Evolutionary conservation across 2,888 invertebrate genomes (phyloP), one percentile per base, ranked within the genome.

Genomic region (Muschampia plurimacula): DNA sequence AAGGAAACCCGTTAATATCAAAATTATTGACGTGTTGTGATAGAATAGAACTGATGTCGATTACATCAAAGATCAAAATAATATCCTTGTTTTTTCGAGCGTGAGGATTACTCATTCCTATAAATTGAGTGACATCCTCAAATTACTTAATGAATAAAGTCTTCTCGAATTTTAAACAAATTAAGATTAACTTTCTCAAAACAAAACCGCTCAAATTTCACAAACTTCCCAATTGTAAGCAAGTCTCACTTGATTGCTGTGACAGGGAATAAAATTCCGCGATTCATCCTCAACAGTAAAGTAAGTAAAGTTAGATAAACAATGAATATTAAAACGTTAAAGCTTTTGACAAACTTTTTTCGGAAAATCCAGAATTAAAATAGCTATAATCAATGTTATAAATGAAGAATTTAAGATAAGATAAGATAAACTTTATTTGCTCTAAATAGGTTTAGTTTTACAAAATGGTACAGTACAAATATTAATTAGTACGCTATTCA

Each of bases 141-240:
- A 60, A 66, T 71, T 39, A 39, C 60, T 71, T 28, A 66, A 71
- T 55, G 49, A n/a, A 39, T 60, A 46, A 71, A 52, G 57, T 66
- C 57, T 36, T 44, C n/a, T 12, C 5, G 10, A 60, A 71, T 39
- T 60, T 46, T 60, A 60, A 71, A 60, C 49, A 71, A 65, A 49
- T 71, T 71, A 52, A 71, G 60, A 66, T 49, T 15, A 46, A 71
- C 60, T 66, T 57, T 36, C 32, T 39, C 28, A 15, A 62, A 52
- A 72, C 72, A 71, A 60, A 70, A 60, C 52, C 70, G 60, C 36
- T 71, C 49, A 55, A 72, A 67, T 72, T 72, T 49, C 62, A 44
- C 57, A 60, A 68, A 68, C 60, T 68, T 68, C 15, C 7, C 6
- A 60, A 62, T 67, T 67, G 57, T 32, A 22, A 52, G 9, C 52